phyloP scores from a whole-genome alignment of 2,888 invertebrate species.

The Chorisops tibialis region DNA sequence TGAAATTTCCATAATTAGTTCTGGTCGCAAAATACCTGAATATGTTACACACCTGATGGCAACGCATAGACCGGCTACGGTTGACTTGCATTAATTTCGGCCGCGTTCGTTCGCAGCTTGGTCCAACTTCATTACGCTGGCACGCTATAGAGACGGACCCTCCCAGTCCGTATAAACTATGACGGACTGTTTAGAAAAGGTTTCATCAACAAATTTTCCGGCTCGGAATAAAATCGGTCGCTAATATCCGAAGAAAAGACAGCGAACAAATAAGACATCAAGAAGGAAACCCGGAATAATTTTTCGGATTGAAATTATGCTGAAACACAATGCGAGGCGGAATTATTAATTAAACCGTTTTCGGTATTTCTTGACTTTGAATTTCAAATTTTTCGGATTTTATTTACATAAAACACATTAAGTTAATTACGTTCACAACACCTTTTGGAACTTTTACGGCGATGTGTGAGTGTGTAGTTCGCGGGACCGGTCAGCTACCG shows the following conservation, averaged over 20 bases:
- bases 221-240: too few relatives aligned
- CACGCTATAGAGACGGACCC: too few relatives aligned
- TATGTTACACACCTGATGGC: constrained; percentile 7
- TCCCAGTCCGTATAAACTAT: too few relatives aligned
- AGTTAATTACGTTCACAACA: constrained; percentile 31
- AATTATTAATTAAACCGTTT: constrained; percentile 27
- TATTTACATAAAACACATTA: constrained; percentile 34
- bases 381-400: constrained; percentile 3
- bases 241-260: too few relatives aligned
- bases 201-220: too few relatives aligned
- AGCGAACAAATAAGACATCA: background rate
- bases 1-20: constrained; percentile 26
- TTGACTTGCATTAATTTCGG: constrained; percentile 11
- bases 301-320: constrained; percentile 16
- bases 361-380: background rate
- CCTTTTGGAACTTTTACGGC: constrained; percentile 23
- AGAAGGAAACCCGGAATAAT: background rate
- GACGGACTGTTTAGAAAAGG: too few relatives aligned
- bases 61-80: constrained; percentile 6
- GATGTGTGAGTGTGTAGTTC: background rate
- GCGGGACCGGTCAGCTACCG: background rate
- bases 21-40: constrained; percentile 8
- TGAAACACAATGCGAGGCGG: background rate
- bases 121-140: constrained; percentile 4
- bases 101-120: constrained; percentile 12